Base-by-base conservation (phyloP, 2,888 invertebrate genomes). In the Amphipyra tragopoginis region DNA sequence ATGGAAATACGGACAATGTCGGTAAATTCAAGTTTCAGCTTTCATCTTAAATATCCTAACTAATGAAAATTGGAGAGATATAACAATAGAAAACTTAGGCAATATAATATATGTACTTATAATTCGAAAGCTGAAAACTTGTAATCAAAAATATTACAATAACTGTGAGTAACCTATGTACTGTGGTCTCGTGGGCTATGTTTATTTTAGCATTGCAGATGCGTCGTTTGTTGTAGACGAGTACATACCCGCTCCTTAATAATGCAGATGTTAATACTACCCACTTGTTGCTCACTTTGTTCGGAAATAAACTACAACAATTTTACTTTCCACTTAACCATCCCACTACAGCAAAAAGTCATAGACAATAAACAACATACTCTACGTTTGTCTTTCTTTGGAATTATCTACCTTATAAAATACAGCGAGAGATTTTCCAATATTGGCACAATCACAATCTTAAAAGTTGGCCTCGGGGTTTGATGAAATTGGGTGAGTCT, bases 201-300 rank as follows among this genome's bases (percentile, higher is more conserved):
- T 82, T 81, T 83, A 83, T 83, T 83, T 80, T 74, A 81, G 67
- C 79, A 78, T 78, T 82, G 82, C 83, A 84, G 82, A 78, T 80
- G 80, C 76, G 80, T 79, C 77, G 75, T 73, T 77, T 58, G 21
- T 21, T 21, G 21, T 61, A 47, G 66, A 58, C 75, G 58, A 60
- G 56, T 49, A 73, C 70, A 72, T 71, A 74, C 73, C 48, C 55
- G 63, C 64, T 53, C 65, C 75, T 86, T 76, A 84, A 85, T 86
- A 84, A 85, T 85, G 80, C 73, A 86, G 48, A 71, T 59, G 61
- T 73, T 79, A 75, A 76, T 79, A 75, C 75, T 61, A 69, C 56
- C 65, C 68, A 72, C 77, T 77, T 70, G 70, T 76, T 77, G 75
- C 66, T 67, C 48, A 60, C 61, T 60, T 63, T 64, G 55, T 73